Conservation (phyloP, 2,888 invertebrate species). For the Erebia epiphron region DNA sequence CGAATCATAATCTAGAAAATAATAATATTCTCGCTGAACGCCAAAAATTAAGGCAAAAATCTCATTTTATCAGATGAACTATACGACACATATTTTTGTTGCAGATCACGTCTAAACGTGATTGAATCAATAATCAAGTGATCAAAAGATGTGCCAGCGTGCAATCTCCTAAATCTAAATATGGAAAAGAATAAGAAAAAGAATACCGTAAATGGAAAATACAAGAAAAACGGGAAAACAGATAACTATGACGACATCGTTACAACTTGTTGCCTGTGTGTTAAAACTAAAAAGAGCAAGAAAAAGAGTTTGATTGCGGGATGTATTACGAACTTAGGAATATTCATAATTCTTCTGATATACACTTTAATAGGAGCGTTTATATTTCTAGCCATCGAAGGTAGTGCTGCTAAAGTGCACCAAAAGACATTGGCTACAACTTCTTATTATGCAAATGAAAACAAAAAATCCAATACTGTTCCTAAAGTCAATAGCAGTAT, state of each 20-base stretch:
- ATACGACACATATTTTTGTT: conserved; percentile 9
- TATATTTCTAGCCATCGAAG: conserved; percentile 93
- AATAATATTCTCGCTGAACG: not conserved
- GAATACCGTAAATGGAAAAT: conserved; percentile 72
- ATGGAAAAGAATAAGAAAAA: conserved; percentile 79
- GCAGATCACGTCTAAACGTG: conserved; percentile 17
- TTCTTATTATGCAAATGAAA: conserved; percentile 71
- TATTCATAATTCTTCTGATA: conserved; percentile 90
- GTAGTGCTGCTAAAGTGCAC: conserved; percentile 81
- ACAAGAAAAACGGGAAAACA: conserved; percentile 71
- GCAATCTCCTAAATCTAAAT: conserved; percentile 49
- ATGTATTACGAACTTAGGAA: conserved; percentile 90
- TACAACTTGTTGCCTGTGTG: conserved; percentile 76
- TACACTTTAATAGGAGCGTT: conserved; percentile 90
- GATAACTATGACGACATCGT: conserved; percentile 71
- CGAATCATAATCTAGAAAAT: too few species aligned
- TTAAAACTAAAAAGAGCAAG: conserved; percentile 76
- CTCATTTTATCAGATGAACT: not conserved
- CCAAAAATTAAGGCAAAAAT: not conserved
- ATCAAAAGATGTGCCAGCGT: conserved; percentile 31
- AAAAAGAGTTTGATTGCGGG: conserved; percentile 83
- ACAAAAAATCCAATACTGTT: conserved; percentile 60
- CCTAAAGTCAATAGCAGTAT: conserved; percentile 68
- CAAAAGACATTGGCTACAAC: conserved; percentile 78
- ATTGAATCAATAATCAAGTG: not conserved